These are phyloP conservation scores for Myiozetetes cayanensis DNA, from an alignment of 2,113 vertebrate genomes.

Conservation along the genomic window DNA sequence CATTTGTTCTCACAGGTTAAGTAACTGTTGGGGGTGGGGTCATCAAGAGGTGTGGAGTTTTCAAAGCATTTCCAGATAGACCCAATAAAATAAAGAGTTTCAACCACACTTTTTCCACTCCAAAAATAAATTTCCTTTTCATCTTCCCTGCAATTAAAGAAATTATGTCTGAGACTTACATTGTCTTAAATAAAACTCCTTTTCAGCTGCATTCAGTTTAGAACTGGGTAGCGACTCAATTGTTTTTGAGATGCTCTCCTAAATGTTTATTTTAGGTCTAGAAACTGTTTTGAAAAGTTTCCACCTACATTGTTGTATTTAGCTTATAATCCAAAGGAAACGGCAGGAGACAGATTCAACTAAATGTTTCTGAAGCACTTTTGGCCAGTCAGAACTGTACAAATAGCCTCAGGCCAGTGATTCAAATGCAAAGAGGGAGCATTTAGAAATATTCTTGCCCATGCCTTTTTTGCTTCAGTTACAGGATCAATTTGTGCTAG, in stretches of 20 bases:
- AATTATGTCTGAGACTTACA: neutral
- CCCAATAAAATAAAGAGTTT: neutral
- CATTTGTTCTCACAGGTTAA: neutral
- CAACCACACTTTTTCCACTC: neutral
- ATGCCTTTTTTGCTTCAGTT: neutral
- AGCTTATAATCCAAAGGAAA: neutral
- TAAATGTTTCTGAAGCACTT: neutral
- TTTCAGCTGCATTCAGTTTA: neutral
- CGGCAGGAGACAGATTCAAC: neutral
- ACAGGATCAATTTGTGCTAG: neutral
- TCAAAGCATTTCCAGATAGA: neutral
- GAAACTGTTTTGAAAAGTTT: neutral
- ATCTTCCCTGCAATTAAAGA: neutral
- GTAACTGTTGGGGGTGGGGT: neutral
- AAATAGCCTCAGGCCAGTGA: neutral
- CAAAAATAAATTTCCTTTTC: constrained; percentile 19
- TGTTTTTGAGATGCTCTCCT: neutral
- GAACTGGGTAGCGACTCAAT: neutral
- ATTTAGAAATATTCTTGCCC: neutral
- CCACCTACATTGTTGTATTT: neutral
- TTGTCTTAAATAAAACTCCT: neutral
- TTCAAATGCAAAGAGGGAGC: neutral
- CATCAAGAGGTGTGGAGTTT: neutral
- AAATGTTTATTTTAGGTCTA: neutral
- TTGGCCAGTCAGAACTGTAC: neutral